Percentiles rank a stretch among this genome's conserved stretches.
These are phyloP conservation scores for Helleia helle DNA, from an alignment of 2,888 invertebrate species.

Conservation along the genomic window DNA sequence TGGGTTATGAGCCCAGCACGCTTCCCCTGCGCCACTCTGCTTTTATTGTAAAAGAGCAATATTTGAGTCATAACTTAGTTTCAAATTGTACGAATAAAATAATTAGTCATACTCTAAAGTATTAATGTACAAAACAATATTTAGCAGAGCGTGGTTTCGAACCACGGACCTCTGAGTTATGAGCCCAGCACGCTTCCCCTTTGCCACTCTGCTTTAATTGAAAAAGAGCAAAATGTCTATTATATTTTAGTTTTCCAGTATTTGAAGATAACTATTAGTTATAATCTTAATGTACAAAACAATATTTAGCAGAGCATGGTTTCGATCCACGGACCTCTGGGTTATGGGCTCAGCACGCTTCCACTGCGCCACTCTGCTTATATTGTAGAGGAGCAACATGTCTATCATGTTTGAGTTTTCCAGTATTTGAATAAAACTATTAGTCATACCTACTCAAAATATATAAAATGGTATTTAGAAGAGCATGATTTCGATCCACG, in stretches of 20 bases:
- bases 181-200: constrained; percentile 89
- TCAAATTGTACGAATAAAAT: too few species aligned
- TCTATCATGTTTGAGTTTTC: too few species aligned
- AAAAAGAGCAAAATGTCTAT: not conserved
- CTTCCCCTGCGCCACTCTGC: constrained; percentile 90
- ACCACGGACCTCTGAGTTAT: constrained; percentile 95
- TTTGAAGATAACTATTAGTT: not conserved
- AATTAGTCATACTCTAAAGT: too few species aligned
- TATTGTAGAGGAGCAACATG: too few species aligned
- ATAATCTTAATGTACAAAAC: not conserved
- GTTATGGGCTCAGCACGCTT: constrained; percentile 90
- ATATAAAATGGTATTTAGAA: too few species aligned
- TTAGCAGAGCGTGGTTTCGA: constrained; percentile 90
- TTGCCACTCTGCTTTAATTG: constrained; percentile 81
- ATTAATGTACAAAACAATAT: not conserved
- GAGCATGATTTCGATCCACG: constrained; percentile 93
- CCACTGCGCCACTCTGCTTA: constrained; percentile 87
- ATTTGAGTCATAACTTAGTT: too few species aligned
- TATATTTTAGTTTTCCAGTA: not conserved
- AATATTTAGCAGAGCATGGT: constrained; percentile 82
- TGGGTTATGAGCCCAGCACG: constrained; percentile 91
- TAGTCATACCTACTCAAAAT: too few species aligned
- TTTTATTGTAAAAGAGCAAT: too few species aligned
- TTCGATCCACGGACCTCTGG: constrained; percentile 95
- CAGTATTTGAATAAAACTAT: too few species aligned